Evolutionary conservation across 2,113 vertebrate genomes (phyloP).

Genomic region (Pungitius pungitius): DNA sequence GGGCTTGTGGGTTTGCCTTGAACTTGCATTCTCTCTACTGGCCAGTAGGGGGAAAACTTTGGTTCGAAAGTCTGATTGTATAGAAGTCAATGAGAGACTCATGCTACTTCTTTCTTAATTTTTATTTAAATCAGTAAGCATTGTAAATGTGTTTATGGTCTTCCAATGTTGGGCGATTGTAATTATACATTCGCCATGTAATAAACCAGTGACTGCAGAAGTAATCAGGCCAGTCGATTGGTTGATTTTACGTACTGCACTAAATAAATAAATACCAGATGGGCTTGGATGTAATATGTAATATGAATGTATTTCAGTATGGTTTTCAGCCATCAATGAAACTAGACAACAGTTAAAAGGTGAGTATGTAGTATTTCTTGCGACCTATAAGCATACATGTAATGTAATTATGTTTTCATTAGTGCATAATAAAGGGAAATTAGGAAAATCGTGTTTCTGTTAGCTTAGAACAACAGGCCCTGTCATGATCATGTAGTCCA

Average conservation of each 20-base stretch:
- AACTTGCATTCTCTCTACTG: background rate
- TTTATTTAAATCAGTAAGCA: background rate
- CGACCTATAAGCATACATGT: background rate
- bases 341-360: background rate
- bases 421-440: background rate
- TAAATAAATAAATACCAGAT: too few relatives aligned
- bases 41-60: background rate
- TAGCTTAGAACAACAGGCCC: background rate
- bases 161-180: background rate
- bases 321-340: too few relatives aligned
- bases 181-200: background rate
- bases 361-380: background rate
- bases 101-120: background rate
- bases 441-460: background rate
- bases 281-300: too few relatives aligned
- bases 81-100: background rate
- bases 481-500: constrained; percentile 38
- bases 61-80: background rate
- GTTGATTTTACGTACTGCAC: background rate
- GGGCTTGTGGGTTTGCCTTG: background rate
- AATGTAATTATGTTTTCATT: background rate
- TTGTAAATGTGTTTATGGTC: background rate
- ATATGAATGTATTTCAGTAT: too few relatives aligned
- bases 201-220: background rate
- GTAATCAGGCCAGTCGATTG: background rate